Base-by-base conservation (phyloP, 2,888 invertebrate species). In the Melinaea menophilus region DNA sequence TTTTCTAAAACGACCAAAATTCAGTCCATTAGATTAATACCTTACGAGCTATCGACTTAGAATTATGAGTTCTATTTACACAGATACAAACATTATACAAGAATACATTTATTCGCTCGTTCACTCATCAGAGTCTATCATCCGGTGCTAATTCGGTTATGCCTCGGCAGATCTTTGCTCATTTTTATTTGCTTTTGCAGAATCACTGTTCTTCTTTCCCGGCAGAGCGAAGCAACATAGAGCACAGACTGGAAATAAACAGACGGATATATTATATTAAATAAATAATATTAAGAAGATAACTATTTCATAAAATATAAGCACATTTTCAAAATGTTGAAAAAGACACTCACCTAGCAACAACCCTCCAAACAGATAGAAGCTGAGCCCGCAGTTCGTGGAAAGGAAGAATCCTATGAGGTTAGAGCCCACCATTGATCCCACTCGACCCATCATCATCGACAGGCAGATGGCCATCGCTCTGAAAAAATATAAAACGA, bases 401-500 rank as follows among this genome's bases (percentile, higher is more conserved):
- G 93, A 93, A 67, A 95, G 88, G 61, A 94, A 90, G 61, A 92
- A 79, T 1, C 94, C 94, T 69, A 94, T 93, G 0, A 93, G 82
- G 69, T 94, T 84, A 75, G 94, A 94, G 56, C 94, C 94, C 3
- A 90, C 82, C 81, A 94, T 93, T 0, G 94, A 94, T 0, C 94
- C 94, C 12, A 93, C 78, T 48, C 94, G 90, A 1, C 94, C 94
- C 71, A 92, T 88, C 85, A 93, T 93, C 81, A 94, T 92, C 9
- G 92, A 90, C 56, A 94, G 79, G 65, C 93, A 94, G 33, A 94
- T 87, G 0, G 94, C 93, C 82, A 94, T 92, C 0, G 93, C 94
- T 67, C 93, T 93, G 78, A 7, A 41, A 41, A 41, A 9, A 9
- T 41, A 41, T 41, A 41, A 3, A 9, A 9, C 3, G 41, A 41